Percentiles rank a stretch among this genome's conserved stretches.
These are phyloP conservation scores for Amazona vittata DNA, from an alignment of 2,113 vertebrate genomes.

Conservation along the genomic window DNA sequence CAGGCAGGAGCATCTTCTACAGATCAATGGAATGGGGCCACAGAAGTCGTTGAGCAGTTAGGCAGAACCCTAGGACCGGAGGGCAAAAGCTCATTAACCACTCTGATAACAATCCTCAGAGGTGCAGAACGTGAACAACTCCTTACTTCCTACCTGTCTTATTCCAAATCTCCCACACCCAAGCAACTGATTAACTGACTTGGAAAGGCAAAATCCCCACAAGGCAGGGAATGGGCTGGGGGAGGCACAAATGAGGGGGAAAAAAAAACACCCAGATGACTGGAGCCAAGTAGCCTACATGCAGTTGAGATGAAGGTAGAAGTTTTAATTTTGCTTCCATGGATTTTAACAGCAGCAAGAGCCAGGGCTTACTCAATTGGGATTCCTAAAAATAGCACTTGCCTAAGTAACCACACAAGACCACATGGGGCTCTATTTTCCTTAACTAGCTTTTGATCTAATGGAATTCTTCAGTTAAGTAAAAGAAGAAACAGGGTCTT, in stretches of 20 bases:
- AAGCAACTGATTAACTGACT: slow-evolving; percentile 42
- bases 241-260: background rate
- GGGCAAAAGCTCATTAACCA: background rate
- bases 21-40: background rate
- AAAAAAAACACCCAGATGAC: background rate
- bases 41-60: background rate
- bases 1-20: background rate
- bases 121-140: background rate
- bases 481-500: slow-evolving; percentile 66
- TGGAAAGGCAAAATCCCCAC: background rate
- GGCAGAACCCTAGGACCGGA: background rate
- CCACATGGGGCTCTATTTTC: slow-evolving; percentile 69
- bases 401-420: slow-evolving; percentile 68
- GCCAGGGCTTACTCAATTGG: slow-evolving; percentile 56
- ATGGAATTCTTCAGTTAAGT: slow-evolving; percentile 71
- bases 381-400: slow-evolving; percentile 73
- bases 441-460: slow-evolving; percentile 71
- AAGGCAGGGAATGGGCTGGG: background rate
- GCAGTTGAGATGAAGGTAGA: background rate
- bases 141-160: background rate
- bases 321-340: slow-evolving; percentile 63
- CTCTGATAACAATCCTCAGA: background rate
- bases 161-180: background rate
- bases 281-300: slow-evolving; percentile 35
- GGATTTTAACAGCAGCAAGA: slow-evolving; percentile 58